phyloP scores from a whole-genome alignment of 2,888 invertebrate genomes.

The Drosophila buzzatii region DNA sequence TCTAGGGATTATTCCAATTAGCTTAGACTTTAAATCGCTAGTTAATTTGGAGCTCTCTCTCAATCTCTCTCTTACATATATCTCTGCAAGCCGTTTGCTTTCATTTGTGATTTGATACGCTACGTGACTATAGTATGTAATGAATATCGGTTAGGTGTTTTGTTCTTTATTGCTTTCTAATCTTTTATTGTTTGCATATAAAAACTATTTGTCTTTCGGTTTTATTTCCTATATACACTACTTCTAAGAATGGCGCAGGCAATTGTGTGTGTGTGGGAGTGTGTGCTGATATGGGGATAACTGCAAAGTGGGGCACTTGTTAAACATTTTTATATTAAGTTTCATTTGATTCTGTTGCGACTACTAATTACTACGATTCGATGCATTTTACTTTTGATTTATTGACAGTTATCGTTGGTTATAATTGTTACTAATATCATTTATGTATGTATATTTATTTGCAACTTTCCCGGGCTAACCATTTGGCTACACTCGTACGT shows the following conservation, averaged over 20 bases:
- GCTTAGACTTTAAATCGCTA: slow-evolving; percentile 39
- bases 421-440: slow-evolving; percentile 52
- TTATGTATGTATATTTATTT: slow-evolving; percentile 42
- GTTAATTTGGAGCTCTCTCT: slow-evolving; percentile 22
- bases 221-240: slow-evolving; percentile 70
- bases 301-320: neutral
- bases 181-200: slow-evolving; percentile 74
- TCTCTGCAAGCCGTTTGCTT: slow-evolving; percentile 61
- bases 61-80: slow-evolving; percentile 14
- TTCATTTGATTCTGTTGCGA: slow-evolving; percentile 64
- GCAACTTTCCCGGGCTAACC: slow-evolving; percentile 44
- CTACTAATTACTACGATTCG: slow-evolving; percentile 70
- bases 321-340: slow-evolving; percentile 19
- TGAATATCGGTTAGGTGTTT: slow-evolving; percentile 56
- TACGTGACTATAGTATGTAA: slow-evolving; percentile 62
- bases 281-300: neutral
- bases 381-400: slow-evolving; percentile 79
- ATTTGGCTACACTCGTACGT: slow-evolving; percentile 30
- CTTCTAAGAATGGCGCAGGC: slow-evolving; percentile 59
- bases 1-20: slow-evolving; percentile 27
- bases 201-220: slow-evolving; percentile 65
- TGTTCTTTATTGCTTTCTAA: slow-evolving; percentile 66
- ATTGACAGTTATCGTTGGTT: slow-evolving; percentile 81
- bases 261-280: slow-evolving; percentile 28
- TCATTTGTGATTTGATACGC: slow-evolving; percentile 52